A percentile compares a stretch with the other conserved stretches of the same genome.
Conservation (phyloP, 2,797 vertebrate species). For the Hafferia zeledoni region DNA sequence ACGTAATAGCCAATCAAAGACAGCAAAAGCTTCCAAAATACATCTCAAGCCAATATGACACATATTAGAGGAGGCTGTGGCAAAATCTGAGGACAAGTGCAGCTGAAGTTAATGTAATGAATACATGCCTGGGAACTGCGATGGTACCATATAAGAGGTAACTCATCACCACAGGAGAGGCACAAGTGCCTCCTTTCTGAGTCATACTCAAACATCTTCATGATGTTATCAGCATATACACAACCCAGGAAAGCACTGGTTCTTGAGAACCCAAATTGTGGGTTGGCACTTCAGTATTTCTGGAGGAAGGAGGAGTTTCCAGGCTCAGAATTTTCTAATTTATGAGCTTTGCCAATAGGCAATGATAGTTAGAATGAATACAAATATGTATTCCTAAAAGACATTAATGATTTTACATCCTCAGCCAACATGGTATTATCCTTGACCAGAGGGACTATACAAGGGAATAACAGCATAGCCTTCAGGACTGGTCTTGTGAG, state of each 20-base stretch:
- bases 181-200: background rate
- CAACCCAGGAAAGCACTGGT: background rate
- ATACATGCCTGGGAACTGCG: background rate
- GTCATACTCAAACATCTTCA: background rate
- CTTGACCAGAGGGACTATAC: background rate
- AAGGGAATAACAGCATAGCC: background rate
- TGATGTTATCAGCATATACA: background rate
- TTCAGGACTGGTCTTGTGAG: too few species aligned
- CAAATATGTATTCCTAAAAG: background rate
- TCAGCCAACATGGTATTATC: background rate
- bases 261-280: fast-evolving
- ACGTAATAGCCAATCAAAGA: background rate
- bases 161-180: background rate
- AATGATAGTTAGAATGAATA: background rate
- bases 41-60: background rate
- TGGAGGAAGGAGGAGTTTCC: background rate
- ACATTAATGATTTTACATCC: background rate
- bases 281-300: background rate
- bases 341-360: background rate
- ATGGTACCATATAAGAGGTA: background rate
- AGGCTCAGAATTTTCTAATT: background rate
- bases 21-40: background rate
- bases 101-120: background rate
- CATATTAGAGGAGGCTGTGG: background rate
- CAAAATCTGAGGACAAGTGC: background rate